Conservation (phyloP, 2,888 invertebrate species). For the Leucophenga montana region DNA sequence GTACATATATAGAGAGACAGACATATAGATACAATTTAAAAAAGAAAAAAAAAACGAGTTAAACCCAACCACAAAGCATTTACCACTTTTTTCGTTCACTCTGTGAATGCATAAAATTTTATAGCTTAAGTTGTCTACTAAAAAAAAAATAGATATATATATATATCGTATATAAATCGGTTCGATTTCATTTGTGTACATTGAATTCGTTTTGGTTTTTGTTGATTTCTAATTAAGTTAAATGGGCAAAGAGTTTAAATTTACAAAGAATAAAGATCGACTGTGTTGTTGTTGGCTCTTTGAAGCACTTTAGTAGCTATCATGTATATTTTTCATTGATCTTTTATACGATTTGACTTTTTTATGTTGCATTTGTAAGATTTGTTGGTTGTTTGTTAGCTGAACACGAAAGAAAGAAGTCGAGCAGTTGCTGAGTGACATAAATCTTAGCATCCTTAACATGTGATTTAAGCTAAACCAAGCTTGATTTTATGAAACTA, state of each 20-base stretch:
- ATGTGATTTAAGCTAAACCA: too few relatives aligned
- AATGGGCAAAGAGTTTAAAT: slow-evolving; percentile 3
- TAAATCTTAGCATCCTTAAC: too few relatives aligned
- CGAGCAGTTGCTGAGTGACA: too few relatives aligned
- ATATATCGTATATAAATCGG: too few relatives aligned
- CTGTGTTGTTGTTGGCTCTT: too few relatives aligned
- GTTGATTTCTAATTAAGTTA: slow-evolving; percentile 4
- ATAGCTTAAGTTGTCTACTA: slow-evolving; percentile 15
- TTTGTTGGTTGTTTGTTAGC: background rate
- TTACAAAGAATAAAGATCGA: background rate
- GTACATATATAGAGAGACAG: background rate
- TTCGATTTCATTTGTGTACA: slow-evolving; percentile 19
- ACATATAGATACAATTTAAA: background rate
- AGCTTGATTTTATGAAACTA: too few relatives aligned
- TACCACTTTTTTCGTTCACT: slow-evolving; percentile 4
- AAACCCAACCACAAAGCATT: background rate
- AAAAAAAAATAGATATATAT: background rate
- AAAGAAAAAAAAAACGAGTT: background rate
- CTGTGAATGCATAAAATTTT: slow-evolving; percentile 18
- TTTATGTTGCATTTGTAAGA: slow-evolving; percentile 18
- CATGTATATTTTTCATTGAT: slow-evolving; percentile 15
- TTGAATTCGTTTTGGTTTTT: slow-evolving; percentile 9
- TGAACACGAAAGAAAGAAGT: too few relatives aligned
- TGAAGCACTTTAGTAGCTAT: background rate
- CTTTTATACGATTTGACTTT: slow-evolving; percentile 14